phyloP scores from a whole-genome alignment of 2,888 invertebrate species.

The Nymphalis urticae region DNA sequence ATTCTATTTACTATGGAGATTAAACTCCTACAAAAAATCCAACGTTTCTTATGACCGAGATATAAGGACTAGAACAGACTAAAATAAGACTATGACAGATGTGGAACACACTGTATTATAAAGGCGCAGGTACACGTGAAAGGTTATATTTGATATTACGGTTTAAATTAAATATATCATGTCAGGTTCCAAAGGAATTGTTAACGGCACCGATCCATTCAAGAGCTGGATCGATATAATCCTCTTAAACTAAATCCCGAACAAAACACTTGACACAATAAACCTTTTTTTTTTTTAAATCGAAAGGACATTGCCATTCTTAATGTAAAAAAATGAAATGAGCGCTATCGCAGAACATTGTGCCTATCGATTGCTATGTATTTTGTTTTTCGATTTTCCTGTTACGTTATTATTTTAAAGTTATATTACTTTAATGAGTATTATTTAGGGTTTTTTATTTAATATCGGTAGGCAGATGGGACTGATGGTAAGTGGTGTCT shows the following conservation, averaged over 20 bases:
- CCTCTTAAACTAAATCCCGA: conserved; percentile 59
- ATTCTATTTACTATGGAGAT: too few species aligned
- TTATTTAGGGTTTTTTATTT: too few species aligned
- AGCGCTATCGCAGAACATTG: conserved; percentile 16
- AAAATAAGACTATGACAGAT: too few species aligned
- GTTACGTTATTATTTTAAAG: background rate
- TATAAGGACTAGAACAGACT: too few species aligned
- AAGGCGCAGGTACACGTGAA: background rate
- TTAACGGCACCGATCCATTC: conserved; percentile 39
- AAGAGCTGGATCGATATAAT: conserved; percentile 59
- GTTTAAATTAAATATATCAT: background rate
- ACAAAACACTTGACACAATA: conserved; percentile 47
- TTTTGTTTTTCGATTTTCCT: background rate
- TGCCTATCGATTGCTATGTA: conserved; percentile 1
- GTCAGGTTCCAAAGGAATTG: background rate
- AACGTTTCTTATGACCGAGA: too few species aligned
- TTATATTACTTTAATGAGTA: too few species aligned
- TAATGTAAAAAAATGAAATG: conserved; percentile 34
- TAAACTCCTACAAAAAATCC: too few species aligned
- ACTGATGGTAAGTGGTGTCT: too few species aligned
- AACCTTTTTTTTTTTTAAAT: conserved; percentile 39
- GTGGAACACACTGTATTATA: background rate
- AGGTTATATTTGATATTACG: background rate
- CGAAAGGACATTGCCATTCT: conserved; percentile 42
- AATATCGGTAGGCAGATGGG: too few species aligned